phyloP scores from a whole-genome alignment of 2,888 invertebrate genomes.

The Stratiomys singularior region DNA sequence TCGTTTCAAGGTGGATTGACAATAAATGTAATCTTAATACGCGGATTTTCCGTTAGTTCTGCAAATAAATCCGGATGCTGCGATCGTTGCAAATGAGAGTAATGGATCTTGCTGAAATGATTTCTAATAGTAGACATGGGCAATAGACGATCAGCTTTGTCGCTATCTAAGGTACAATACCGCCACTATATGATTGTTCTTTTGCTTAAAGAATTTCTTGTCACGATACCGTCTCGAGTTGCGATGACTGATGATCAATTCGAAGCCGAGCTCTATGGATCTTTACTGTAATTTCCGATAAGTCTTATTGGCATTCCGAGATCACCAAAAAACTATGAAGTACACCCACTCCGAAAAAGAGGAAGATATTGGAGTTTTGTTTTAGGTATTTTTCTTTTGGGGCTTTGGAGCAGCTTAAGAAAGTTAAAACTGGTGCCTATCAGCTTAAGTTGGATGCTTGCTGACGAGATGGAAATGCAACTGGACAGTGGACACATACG shows the following conservation, averaged over 20 bases:
- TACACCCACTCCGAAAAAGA: not conserved
- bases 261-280: not conserved
- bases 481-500: no score
- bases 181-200: not conserved
- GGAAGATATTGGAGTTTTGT: no score
- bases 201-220: not conserved
- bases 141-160: not conserved
- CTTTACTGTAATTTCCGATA: not conserved
- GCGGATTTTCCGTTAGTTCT: conserved; percentile 31
- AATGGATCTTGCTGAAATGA: conserved; percentile 20
- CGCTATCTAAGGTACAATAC: not conserved
- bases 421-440: no score
- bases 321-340: not conserved
- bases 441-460: no score
- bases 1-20: conserved; percentile 18
- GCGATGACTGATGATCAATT: not conserved
- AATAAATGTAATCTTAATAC: conserved; percentile 34
- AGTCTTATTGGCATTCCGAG: not conserved
- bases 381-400: no score
- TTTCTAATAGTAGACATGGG: conserved; percentile 13
- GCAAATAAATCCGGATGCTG: conserved; percentile 38
- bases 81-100: conserved; percentile 13
- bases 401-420: no score
- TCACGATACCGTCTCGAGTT: not conserved
- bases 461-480: no score